Percentiles rank a stretch among this genome's conserved stretches.
Conservation (phyloP, 1,140 invertebrate species). For the Pomacea maculata region DNA sequence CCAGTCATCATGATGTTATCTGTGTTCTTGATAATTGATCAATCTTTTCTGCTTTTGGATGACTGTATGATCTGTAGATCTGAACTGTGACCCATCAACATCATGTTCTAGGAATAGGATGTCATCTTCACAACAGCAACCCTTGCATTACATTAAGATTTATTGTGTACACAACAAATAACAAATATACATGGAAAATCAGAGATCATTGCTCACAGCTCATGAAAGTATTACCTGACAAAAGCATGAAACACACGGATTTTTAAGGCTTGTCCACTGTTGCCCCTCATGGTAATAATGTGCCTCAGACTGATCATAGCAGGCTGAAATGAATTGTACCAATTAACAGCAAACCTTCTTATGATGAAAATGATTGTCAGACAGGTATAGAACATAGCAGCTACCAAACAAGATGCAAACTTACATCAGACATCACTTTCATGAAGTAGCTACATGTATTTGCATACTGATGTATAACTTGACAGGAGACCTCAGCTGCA, state of each 20-base stretch:
- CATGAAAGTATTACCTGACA: slow-evolving; percentile 70
- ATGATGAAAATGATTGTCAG: not conserved
- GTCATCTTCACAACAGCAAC: too few relatives aligned
- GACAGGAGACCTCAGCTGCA: too few relatives aligned
- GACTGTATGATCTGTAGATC: too few relatives aligned
- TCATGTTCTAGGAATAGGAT: too few relatives aligned
- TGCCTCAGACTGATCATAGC: slow-evolving; percentile 38
- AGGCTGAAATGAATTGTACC: slow-evolving; percentile 37
- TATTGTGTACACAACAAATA: too few relatives aligned
- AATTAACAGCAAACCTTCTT: not conserved
- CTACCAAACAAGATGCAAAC: not conserved
- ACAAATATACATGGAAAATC: too few relatives aligned
- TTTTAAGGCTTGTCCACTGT: slow-evolving; percentile 76
- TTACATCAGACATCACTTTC: not conserved
- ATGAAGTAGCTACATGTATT: not conserved
- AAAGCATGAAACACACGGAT: slow-evolving; percentile 75
- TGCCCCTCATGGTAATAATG: slow-evolving; percentile 75
- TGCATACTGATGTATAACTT: not conserved
- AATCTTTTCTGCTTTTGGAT: too few relatives aligned
- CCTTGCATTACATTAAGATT: too few relatives aligned
- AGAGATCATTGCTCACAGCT: too few relatives aligned
- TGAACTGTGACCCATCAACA: too few relatives aligned
- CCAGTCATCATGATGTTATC: too few relatives aligned
- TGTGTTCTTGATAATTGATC: too few relatives aligned
- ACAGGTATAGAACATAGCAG: not conserved